phyloP scores from a whole-genome alignment of 2,888 invertebrate genomes.

The Coelinius sp. region DNA sequence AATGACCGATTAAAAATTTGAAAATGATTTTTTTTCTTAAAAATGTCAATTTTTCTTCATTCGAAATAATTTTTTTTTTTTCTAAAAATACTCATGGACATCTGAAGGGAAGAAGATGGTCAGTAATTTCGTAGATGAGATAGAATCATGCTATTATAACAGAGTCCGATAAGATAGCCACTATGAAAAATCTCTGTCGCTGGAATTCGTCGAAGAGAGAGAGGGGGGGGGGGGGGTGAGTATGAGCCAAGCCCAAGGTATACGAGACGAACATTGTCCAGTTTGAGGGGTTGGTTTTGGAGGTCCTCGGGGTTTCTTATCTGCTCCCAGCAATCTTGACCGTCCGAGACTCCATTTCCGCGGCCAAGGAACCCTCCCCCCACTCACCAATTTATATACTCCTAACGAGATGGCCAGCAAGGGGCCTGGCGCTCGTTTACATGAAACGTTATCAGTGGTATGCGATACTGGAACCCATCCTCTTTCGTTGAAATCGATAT shows the following conservation, averaged over 20 bases:
- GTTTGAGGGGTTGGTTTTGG: slow-evolving; percentile 9
- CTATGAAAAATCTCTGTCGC: slow-evolving; percentile 68
- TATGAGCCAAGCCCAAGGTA: slow-evolving; percentile 13
- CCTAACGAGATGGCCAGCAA: slow-evolving; percentile 61
- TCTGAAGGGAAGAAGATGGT: slow-evolving; percentile 60
- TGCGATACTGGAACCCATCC: slow-evolving; percentile 6
- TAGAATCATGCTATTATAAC: slow-evolving; percentile 67
- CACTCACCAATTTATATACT: slow-evolving; percentile 65
- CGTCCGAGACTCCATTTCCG: slow-evolving; percentile 69
- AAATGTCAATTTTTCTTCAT: not conserved
- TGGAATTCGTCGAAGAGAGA: slow-evolving; percentile 49
- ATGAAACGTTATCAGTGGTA: slow-evolving; percentile 57
- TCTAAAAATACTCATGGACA: not conserved
- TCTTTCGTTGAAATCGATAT: not conserved
- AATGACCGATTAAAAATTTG: no score
- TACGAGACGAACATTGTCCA: slow-evolving; percentile 22
- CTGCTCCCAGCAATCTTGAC: slow-evolving; percentile 65
- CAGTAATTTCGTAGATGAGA: slow-evolving; percentile 67
- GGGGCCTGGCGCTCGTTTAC: slow-evolving; percentile 62
- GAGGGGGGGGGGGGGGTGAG: no score
- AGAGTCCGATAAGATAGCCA: slow-evolving; percentile 67
- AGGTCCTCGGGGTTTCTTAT: slow-evolving; percentile 58
- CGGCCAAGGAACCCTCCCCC: slow-evolving; percentile 60
- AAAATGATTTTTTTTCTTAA: no score
- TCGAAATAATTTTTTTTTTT: not conserved